phyloP scores from a whole-genome alignment of 1,140 invertebrate species.

The Drosophila baimaii region DNA sequence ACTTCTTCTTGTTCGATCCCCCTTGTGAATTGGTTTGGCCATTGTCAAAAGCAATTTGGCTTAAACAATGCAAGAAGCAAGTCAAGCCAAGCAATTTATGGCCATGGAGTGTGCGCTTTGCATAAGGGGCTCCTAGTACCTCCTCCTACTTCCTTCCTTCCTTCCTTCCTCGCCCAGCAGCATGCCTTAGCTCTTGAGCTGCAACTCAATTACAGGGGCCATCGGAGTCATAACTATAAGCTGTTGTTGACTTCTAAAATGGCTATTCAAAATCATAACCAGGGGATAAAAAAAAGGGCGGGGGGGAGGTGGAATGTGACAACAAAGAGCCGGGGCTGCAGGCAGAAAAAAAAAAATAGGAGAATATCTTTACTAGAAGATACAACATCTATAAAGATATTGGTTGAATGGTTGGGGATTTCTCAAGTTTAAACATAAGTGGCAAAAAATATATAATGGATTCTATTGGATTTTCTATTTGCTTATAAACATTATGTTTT shows the following conservation, averaged over 20 bases:
- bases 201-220: constrained; percentile 73
- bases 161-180: neutral
- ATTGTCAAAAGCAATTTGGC: constrained; percentile 71
- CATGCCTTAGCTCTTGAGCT: constrained; percentile 21
- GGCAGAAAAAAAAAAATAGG: neutral
- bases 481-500: no score
- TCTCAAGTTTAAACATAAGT: neutral
- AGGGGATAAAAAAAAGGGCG: neutral
- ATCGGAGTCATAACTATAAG: constrained; percentile 56
- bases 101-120: constrained; percentile 31
- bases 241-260: constrained; percentile 59
- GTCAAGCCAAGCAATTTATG: constrained; percentile 61
- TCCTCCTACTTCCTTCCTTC: neutral
- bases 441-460: neutral
- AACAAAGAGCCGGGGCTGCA: constrained; percentile 17
- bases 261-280: constrained; percentile 55
- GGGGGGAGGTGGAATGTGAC: neutral
- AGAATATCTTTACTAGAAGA: neutral
- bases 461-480: no score
- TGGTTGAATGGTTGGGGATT: neutral
- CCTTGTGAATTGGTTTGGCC: constrained; percentile 22
- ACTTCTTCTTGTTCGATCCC: constrained; percentile 40
- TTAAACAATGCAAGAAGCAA: constrained; percentile 69
- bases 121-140: constrained; percentile 27
- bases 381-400: neutral